phyloP scores from a whole-genome alignment of 2,113 vertebrate genomes.

The Eonycteris spelaea region DNA sequence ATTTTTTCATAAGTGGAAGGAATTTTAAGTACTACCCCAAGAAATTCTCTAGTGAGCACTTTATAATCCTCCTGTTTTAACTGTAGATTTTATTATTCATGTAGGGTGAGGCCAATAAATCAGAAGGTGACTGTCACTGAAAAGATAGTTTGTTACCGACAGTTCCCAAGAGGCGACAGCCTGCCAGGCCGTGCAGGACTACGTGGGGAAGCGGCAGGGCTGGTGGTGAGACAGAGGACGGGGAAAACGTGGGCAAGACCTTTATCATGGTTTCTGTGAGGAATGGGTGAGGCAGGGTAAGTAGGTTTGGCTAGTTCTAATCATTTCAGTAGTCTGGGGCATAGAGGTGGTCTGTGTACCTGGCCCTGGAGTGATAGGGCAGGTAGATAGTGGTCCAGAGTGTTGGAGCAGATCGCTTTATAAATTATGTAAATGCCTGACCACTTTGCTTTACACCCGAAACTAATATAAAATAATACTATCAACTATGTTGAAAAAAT shows the following conservation, averaged over 20 bases:
- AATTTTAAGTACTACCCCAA: constrained; percentile 19
- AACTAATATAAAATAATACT: no score
- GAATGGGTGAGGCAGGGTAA: background rate
- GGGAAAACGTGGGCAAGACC: background rate
- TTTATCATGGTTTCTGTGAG: background rate
- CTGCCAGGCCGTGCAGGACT: background rate
- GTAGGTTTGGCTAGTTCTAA: background rate
- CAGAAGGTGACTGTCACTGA: background rate
- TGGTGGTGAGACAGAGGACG: background rate
- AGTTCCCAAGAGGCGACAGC: background rate
- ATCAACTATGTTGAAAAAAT: no score
- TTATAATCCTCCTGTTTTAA: background rate
- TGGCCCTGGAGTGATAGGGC: background rate
- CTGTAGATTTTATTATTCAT: background rate
- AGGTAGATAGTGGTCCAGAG: background rate
- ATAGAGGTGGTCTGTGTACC: background rate
- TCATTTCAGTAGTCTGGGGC: background rate
- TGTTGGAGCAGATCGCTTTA: background rate
- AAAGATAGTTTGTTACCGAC: background rate
- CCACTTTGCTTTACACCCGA: no score
- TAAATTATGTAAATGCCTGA: no score
- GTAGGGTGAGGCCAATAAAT: background rate
- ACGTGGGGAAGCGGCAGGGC: accelerated
- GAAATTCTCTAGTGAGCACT: background rate
- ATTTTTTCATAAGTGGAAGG: constrained; percentile 45